Percentiles rank a stretch among this genome's conserved stretches.
Evolutionary conservation across 2,888 invertebrate genomes (phyloP).

Genomic region (Dicyrtomina minuta): DNA sequence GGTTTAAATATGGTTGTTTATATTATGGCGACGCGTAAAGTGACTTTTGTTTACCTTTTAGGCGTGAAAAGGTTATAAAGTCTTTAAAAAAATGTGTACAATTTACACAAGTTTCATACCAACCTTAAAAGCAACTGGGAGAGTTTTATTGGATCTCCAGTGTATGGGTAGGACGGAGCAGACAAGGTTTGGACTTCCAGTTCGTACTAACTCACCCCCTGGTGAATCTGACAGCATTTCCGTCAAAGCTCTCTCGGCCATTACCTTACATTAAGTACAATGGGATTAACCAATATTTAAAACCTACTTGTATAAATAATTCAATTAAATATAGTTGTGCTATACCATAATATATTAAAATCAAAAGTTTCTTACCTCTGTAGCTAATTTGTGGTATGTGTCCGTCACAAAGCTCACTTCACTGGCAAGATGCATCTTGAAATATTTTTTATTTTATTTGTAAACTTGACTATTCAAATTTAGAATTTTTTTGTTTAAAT

Average conservation of each 20-base stretch:
- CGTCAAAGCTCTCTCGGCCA: slow-evolving; percentile 49
- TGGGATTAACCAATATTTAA: too few relatives aligned
- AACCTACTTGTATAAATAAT: too few relatives aligned
- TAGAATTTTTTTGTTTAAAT: too few relatives aligned
- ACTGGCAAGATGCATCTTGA: slow-evolving; percentile 52
- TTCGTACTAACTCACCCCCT: slow-evolving; percentile 81
- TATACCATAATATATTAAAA: slow-evolving; percentile 11
- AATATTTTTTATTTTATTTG: slow-evolving; percentile 5
- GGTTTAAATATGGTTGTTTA: too few relatives aligned
- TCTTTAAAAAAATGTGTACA: too few relatives aligned
- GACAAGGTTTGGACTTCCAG: slow-evolving; percentile 88
- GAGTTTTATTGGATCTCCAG: slow-evolving; percentile 97
- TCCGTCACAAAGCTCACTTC: slow-evolving; percentile 66
- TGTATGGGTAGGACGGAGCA: slow-evolving; percentile 93
- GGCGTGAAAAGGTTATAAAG: too few relatives aligned
- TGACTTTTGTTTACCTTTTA: too few relatives aligned
- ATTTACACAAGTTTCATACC: too few relatives aligned
- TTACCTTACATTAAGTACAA: too few relatives aligned
- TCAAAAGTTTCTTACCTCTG: slow-evolving; percentile 60
- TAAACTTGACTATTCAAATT: too few relatives aligned
- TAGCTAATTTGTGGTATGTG: slow-evolving; percentile 84
- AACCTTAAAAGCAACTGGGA: slow-evolving; percentile 92
- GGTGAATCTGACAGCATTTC: slow-evolving; percentile 83
- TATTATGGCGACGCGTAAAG: too few relatives aligned
- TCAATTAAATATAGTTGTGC: background rate